Percentiles rank a stretch among this genome's conserved stretches.
Conservation (phyloP, 2,113 vertebrate species). For the Gobiocypris rarus region DNA sequence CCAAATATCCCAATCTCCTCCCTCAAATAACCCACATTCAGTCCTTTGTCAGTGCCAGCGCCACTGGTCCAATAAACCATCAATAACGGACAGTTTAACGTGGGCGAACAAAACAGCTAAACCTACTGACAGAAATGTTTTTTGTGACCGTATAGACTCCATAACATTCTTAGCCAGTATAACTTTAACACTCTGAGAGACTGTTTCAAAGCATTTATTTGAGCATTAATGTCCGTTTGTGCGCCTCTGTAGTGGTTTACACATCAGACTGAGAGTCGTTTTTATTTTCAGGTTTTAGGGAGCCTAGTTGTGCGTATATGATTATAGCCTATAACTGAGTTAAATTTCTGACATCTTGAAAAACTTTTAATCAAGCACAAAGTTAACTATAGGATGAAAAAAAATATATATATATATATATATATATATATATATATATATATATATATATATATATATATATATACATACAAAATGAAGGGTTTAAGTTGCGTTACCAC, state of each 20-base stretch:
- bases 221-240: neutral
- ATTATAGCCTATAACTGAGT: no score
- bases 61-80: conserved; percentile 33
- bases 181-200: neutral
- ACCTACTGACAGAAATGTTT: neutral
- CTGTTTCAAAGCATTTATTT: neutral
- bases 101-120: neutral
- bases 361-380: neutral
- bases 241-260: neutral
- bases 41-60: conserved; percentile 51
- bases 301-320: neutral
- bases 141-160: no score
- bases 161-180: no score
- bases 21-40: conserved; percentile 55
- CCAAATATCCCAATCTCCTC: conserved; percentile 38
- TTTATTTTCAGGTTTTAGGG: neutral
- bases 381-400: neutral
- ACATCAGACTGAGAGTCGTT: neutral
- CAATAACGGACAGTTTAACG: conserved; percentile 34
- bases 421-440: no score
- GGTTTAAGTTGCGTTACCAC: neutral
- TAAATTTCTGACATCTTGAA: neutral
- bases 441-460: neutral
- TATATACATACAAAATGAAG: neutral
- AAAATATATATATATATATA: no score